Conservation (phyloP, 1,140 invertebrate genomes). For the Temnothorax curvispinosus region DNA sequence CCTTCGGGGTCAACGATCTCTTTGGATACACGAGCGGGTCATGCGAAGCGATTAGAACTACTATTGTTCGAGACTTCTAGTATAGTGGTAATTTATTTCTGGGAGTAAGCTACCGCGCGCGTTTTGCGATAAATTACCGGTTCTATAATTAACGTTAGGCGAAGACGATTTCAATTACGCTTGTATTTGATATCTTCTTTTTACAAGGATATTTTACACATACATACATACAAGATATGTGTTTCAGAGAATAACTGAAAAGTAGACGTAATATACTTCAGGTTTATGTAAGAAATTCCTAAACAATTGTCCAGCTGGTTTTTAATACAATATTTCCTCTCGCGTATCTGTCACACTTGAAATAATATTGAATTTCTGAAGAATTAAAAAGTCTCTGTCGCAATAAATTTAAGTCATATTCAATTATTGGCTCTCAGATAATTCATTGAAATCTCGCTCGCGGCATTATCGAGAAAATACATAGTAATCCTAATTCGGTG, state of each 20-base stretch:
- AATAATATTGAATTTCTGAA: not conserved
- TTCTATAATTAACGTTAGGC: not conserved
- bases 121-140: conserved; percentile 18
- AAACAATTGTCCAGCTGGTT: not conserved
- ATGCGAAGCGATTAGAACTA: conserved; percentile 52
- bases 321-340: not conserved
- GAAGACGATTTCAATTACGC: conserved; percentile 10
- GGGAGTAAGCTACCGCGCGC: conserved; percentile 1
- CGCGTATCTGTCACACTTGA: not conserved
- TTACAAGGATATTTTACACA: not conserved
- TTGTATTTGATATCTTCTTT: not conserved
- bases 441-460: conserved; percentile 8
- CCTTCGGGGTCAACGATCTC: conserved; percentile 76
- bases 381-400: not conserved
- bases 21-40: conserved; percentile 63
- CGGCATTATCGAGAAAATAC: not conserved
- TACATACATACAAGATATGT: too few relatives aligned
- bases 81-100: conserved; percentile 26
- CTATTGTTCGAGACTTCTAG: conserved; percentile 23
- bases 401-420: conserved; percentile 24
- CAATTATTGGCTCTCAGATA: conserved; percentile 2
- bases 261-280: not conserved
- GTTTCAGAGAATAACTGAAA: not conserved
- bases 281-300: not conserved
- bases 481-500: not conserved